Conservation (phyloP, 2,113 vertebrate species). For the Azemiops feae region DNA sequence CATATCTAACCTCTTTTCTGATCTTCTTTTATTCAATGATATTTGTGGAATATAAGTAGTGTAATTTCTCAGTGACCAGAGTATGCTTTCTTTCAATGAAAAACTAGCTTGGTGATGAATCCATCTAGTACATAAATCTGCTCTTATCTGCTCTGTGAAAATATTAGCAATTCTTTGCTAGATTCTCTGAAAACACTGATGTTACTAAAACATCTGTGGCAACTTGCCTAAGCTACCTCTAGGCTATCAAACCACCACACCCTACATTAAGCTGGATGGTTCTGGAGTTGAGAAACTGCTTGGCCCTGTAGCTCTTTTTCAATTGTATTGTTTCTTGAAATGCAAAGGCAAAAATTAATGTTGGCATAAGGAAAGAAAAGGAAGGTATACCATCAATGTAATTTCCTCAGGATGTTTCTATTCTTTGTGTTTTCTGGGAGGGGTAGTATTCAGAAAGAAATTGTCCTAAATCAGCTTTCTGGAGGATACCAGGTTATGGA, state of each 20-base stretch:
- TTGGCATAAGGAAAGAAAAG: not conserved
- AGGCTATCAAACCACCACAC: not conserved
- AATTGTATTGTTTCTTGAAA: not conserved
- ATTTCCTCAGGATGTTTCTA: not conserved
- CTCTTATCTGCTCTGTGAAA: not conserved
- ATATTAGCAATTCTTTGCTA: not conserved
- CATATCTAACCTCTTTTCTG: not conserved
- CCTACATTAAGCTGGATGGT: not conserved
- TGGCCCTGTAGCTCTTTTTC: not conserved
- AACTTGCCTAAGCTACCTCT: slow-evolving; percentile 12
- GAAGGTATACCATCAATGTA: not conserved
- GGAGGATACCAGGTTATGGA: not conserved
- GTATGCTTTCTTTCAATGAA: not conserved
- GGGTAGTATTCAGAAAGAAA: not conserved
- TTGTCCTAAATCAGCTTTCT: not conserved
- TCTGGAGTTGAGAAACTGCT: not conserved
- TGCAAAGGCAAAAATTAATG: not conserved
- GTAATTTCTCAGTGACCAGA: not conserved
- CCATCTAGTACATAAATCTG: not conserved
- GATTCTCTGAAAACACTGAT: not conserved
- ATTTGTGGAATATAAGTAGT: not conserved
- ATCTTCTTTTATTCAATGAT: not conserved
- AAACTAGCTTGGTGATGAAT: not conserved
- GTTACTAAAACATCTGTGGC: slow-evolving; percentile 1
- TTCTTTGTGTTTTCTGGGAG: not conserved